These are phyloP conservation scores for Pholis gunnellus DNA, from an alignment of 2,113 vertebrate species.

Conservation along the genomic window DNA sequence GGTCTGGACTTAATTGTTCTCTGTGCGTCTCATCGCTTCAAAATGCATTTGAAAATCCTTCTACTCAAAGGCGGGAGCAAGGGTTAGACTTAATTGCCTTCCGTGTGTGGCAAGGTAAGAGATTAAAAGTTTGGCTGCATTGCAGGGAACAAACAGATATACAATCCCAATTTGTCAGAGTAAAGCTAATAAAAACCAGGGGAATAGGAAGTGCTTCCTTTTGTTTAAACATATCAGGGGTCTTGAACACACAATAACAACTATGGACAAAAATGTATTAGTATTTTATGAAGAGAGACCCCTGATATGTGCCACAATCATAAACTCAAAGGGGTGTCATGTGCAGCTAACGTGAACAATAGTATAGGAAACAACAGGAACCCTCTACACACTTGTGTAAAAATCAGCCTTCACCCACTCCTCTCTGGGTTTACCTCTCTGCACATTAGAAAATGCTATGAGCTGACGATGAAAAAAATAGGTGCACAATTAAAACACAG, in stretches of 20 bases:
- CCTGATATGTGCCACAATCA: conserved; percentile 30
- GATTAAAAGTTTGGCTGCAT: conserved; percentile 60
- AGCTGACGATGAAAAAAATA: conserved; percentile 33
- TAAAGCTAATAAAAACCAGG: conserved; percentile 13
- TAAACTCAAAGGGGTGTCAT: conserved; percentile 25
- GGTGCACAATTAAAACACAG: conserved; percentile 32
- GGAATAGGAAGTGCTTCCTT: neutral
- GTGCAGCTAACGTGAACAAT: conserved; percentile 32
- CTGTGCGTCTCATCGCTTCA: conserved; percentile 68
- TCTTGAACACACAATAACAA: conserved; percentile 7
- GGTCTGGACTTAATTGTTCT: conserved; percentile 79
- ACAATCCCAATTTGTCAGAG: conserved; percentile 41
- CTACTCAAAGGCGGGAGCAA: conserved; percentile 57
- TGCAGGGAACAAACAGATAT: conserved; percentile 60
- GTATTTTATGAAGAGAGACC: conserved; percentile 39
- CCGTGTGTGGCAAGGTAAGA: conserved; percentile 56
- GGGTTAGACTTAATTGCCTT: conserved; percentile 63
- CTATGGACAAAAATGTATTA: conserved; percentile 4
- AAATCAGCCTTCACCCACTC: conserved; percentile 38
- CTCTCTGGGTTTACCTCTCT: conserved; percentile 42
- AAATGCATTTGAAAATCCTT: conserved; percentile 70
- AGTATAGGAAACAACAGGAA: conserved; percentile 55
- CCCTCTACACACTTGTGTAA: conserved; percentile 32
- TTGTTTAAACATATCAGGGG: conserved; percentile 21
- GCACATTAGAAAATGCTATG: conserved; percentile 7